Percentiles rank a stretch among this genome's conserved stretches.
phyloP scores from a whole-genome alignment of 2,113 vertebrate genomes.

The Orcinus orca region DNA sequence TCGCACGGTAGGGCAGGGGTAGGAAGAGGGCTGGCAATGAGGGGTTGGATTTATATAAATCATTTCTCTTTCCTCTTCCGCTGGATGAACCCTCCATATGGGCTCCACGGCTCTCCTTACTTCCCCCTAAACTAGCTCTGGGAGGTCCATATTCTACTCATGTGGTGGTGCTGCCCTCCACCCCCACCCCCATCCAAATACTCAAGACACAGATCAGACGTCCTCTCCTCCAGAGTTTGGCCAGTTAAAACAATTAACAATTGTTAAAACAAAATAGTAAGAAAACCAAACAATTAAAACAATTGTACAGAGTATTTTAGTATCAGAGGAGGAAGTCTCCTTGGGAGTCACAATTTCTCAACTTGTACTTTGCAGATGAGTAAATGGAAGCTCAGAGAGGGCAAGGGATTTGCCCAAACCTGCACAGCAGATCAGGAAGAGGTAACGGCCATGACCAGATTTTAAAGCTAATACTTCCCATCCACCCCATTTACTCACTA shows the following conservation, averaged over 20 bases:
- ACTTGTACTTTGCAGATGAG: background rate
- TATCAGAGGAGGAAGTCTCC: background rate
- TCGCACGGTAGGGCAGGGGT: rapidly evolving
- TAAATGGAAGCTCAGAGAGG: background rate
- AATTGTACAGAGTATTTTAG: rapidly evolving
- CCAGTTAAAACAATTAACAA: background rate
- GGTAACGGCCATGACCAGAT: background rate
- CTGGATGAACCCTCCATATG: rapidly evolving
- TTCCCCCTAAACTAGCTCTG: background rate
- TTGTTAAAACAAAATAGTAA: background rate
- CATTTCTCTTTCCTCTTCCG: background rate
- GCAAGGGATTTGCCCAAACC: background rate
- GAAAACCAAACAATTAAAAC: too few species aligned
- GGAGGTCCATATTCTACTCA: too few species aligned
- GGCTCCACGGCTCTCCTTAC: rapidly evolving
- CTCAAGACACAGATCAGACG: background rate
- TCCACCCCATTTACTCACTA: background rate
- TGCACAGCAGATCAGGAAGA: background rate
- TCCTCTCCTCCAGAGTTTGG: background rate
- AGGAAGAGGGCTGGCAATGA: background rate
- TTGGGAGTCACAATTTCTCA: background rate
- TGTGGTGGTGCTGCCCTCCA: rapidly evolving
- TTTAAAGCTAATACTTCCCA: background rate
- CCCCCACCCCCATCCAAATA: too few species aligned
- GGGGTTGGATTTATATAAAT: background rate